These are phyloP conservation scores for Poecilia gillii DNA, from an alignment of 2,797 vertebrate species.

Conservation along the genomic window DNA sequence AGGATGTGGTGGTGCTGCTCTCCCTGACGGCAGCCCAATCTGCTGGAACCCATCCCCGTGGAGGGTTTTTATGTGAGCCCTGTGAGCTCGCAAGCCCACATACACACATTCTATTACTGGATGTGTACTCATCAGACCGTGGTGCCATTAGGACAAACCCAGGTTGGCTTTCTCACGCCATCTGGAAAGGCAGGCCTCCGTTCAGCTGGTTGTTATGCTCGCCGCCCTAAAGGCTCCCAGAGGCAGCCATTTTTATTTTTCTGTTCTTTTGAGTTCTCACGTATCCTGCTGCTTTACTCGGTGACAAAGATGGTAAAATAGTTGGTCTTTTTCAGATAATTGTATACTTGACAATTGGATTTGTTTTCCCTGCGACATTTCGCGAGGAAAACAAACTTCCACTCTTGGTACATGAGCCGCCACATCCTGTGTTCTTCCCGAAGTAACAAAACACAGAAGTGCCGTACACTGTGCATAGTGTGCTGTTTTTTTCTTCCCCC, in stretches of 20 bases:
- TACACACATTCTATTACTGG: constrained; percentile 37
- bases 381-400: constrained; percentile 28
- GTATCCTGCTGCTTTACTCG: not conserved
- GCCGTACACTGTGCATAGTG: constrained; percentile 34
- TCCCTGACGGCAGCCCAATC: constrained; percentile 73
- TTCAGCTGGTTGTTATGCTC: constrained; percentile 54
- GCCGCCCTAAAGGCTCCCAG: constrained; percentile 41
- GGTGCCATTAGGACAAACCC: constrained; percentile 63
- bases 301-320: constrained; percentile 24
- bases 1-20: constrained; percentile 64
- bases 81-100: constrained; percentile 37
- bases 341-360: not conserved
- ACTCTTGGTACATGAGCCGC: constrained; percentile 19
- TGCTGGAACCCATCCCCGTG: constrained; percentile 73
- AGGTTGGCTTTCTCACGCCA: constrained; percentile 56
- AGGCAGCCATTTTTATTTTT: constrained; percentile 8
- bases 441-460: constrained; percentile 34
- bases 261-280: constrained; percentile 19
- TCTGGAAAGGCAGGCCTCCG: constrained; percentile 57
- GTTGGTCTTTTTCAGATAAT: constrained; percentile 18
- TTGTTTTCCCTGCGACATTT: constrained; percentile 29
- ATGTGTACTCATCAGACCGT: constrained; percentile 67
- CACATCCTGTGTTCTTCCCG: constrained; percentile 22
- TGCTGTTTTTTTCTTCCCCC: constrained; percentile 15
- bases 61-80: constrained; percentile 68